Evolutionary conservation across 92 coral and sea anemone species (phyloP).

Genomic region (Virgularia gustaviana): DNA sequence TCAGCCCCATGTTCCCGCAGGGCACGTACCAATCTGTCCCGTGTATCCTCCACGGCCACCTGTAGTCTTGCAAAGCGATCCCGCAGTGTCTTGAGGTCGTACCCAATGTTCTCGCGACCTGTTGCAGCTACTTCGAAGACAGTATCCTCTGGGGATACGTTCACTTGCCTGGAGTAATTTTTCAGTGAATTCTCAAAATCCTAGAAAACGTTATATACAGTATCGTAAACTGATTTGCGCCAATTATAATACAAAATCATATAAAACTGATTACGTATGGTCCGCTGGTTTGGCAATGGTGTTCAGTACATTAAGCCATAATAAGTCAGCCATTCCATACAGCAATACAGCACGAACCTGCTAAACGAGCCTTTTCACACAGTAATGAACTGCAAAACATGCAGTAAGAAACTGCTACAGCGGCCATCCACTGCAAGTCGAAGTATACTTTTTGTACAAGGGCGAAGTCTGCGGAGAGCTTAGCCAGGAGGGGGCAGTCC

Average conservation of each 20-base stretch:
- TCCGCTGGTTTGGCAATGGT: slow-evolving; percentile 38
- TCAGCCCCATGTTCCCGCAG: slow-evolving; percentile 13
- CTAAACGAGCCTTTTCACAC: background rate
- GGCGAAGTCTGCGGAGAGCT: no score
- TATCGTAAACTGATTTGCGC: slow-evolving; percentile 47
- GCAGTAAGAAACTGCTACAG: no score
- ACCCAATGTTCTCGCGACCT: slow-evolving; percentile 7
- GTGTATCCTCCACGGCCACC: slow-evolving; percentile 29
- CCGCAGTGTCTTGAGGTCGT: slow-evolving; percentile 11
- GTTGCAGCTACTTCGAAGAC: background rate
- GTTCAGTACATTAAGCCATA: no score
- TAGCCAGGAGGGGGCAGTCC: no score
- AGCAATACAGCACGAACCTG: background rate
- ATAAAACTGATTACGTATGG: slow-evolving; percentile 62
- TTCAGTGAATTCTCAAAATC: slow-evolving; percentile 29
- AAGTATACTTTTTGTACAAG: no score
- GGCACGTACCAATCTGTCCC: slow-evolving; percentile 15
- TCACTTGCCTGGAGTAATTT: slow-evolving; percentile 9
- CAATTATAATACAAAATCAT: slow-evolving; percentile 61
- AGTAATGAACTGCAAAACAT: no score
- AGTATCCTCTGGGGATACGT: slow-evolving; percentile 1
- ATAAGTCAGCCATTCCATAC: no score
- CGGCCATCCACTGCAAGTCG: no score
- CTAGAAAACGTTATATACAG: background rate
- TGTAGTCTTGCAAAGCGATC: slow-evolving; percentile 16